Evolutionary conservation across 2,113 vertebrate species (phyloP), one percentile per base, ranked within the genome.

Genomic region (Lycaon pictus): DNA sequence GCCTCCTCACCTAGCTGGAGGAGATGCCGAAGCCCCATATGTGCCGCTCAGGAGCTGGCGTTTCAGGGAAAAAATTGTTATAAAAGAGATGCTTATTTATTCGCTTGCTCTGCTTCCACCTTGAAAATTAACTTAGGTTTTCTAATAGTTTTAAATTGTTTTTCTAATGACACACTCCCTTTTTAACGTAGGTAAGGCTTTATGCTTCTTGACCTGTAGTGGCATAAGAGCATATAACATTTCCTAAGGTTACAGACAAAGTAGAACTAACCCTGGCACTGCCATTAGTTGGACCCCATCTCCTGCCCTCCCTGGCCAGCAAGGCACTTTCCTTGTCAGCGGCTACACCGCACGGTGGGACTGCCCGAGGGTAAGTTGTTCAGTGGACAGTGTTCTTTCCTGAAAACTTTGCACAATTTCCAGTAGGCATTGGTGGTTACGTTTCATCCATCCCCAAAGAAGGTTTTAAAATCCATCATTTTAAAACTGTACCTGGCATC

Each of bases 131-230:
- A 93, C 86, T 97, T 90, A 74, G 55, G 60, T 97, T 83, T 97
- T 88, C 97, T 92, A 23, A 80, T 97, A 96, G 95, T 92, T 97
- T 94, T 88, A 10, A 86, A 88, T 87, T 95, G 53, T 92, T 95
- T 94, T 93, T 83, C 93, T 96, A 90, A 96, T 53, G 92, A 93
- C 74, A 69, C 65, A 83, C 97, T 97, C 94, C 93, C 25, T 93
- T 88, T 97, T 97, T 56, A 90, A 60, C 19, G 0, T 97, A 98
- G 96, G 97, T 97, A 81, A 98, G 97, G 90, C 92, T 98, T 96
- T 97, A 48, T 86, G 22, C 72, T 94, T 84, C 81, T 71, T 96
- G 88, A 96, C 91, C 76, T 89, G 12, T 62, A 96, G 95, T 97
- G 92, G 88, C 74, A 1, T 55, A 93, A 72, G 85, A 95, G 19